phyloP scores from a whole-genome alignment of 2,113 vertebrate genomes.

The Channa maculata region DNA sequence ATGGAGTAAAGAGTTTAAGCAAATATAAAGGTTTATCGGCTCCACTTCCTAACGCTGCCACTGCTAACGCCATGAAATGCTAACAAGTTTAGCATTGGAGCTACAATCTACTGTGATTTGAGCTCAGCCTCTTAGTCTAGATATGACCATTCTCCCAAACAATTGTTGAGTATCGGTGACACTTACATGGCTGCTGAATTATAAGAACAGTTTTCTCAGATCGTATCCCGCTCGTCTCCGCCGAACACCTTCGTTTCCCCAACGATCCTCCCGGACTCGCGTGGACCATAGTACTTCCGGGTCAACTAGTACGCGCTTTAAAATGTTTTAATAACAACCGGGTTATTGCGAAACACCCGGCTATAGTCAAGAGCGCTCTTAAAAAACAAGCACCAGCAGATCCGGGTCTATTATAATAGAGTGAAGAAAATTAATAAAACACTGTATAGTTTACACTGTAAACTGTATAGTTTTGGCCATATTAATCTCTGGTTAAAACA shows the following conservation, averaged over 20 bases:
- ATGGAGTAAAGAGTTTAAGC: not conserved
- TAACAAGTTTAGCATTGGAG: conserved; percentile 17
- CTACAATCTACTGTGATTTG: not conserved
- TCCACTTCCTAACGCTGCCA: not conserved
- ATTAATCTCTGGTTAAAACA: no score
- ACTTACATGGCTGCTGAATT: conserved; percentile 62
- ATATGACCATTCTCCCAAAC: fast-evolving
- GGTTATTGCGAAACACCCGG: conserved; percentile 27
- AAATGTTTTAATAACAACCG: conserved; percentile 26
- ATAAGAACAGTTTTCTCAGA: not conserved
- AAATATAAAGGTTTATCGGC: not conserved
- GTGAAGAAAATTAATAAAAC: no score
- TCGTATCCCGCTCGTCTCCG: not conserved
- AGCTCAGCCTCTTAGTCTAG: fast-evolving
- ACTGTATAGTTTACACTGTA: no score
- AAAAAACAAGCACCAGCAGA: no score
- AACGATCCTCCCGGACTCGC: conserved; percentile 39
- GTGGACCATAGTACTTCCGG: conserved; percentile 67
- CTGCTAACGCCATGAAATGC: not conserved
- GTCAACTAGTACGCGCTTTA: conserved; percentile 12
- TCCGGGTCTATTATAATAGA: no score
- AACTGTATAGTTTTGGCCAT: no score
- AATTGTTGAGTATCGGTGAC: fast-evolving
- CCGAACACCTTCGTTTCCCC: not conserved
- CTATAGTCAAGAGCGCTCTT: no score